Base-by-base conservation (phyloP, 2,888 invertebrate species). In the Cerastis leucographa region DNA sequence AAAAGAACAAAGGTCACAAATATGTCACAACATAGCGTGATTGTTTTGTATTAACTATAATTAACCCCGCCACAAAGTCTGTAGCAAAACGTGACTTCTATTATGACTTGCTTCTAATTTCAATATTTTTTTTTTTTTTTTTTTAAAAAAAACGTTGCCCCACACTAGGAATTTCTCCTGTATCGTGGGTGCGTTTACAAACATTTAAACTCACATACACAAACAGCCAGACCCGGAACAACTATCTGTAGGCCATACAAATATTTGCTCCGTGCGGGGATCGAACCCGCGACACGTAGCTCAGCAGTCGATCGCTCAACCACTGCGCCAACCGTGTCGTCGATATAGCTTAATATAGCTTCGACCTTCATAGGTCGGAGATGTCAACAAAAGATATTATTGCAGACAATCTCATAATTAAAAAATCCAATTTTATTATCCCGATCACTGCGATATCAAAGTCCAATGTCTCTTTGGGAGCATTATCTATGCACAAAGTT, bases 401-500 rank as follows among this genome's bases (percentile, higher is more conserved):
- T 49, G 14, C n/a, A 59, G n/a, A 54, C 22, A 17, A 22, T 68
- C 12, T 22, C 61, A 51, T 59, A 51, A 46, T 79, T 59, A 67
- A 7, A 49, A 73, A 46, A 66, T 46, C 2, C 46, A 17, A 29
- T 73, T 78, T 71, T 67, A 79, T 54, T 46, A 59, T n/a, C 14
- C 9, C 9, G 42, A 22, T 65, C 22, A 44, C 7, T 56, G 3
- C 66, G 17, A 70, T 73, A 56, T 69, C 35, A n/a, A 59, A 71
- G 25, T 35, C 19, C 59, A 68, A 56, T 72, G 54, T 51, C 71
- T 35, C 64, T 64, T 64, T 74, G 14, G 7, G 22, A 29, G 49
- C 51, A 71, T 71, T 70, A 78, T 67, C 46, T 54, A 79, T 68
- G 71, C 69, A 81, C 62, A 81, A 51, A 81, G 44, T 59, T 71